A percentile compares a stretch with the other conserved stretches of the same genome.
Conservation (phyloP, 2,113 vertebrate genomes). For the Paradoxurus hermaphroditus region DNA sequence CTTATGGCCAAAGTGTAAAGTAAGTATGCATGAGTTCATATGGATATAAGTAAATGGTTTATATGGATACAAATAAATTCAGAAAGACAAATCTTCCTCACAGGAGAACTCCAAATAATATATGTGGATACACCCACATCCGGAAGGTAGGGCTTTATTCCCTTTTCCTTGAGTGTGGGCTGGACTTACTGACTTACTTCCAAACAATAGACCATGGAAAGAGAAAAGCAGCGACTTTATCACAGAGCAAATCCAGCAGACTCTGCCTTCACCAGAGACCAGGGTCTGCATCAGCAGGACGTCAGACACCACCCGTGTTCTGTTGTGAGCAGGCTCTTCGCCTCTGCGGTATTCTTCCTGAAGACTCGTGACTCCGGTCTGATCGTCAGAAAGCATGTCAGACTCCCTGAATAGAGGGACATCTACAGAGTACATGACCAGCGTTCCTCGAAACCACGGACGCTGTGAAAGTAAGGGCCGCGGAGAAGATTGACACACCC, state of each 20-base stretch:
- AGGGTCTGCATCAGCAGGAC: not conserved
- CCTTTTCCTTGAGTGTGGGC: not conserved
- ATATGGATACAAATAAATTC: not conserved
- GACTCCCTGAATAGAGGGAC: not conserved
- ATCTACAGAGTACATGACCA: not conserved
- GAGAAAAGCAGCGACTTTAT: not conserved
- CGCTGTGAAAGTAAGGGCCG: not conserved
- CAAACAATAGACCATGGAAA: not conserved
- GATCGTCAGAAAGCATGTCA: not conserved
- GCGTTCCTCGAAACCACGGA: not conserved
- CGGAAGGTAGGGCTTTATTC: accelerated
- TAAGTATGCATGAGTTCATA: not conserved
- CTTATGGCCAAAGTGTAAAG: not conserved
- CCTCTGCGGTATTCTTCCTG: not conserved
- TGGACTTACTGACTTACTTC: not conserved
- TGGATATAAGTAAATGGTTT: not conserved
- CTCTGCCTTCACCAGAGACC: accelerated
- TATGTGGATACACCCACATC: not conserved
- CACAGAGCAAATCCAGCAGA: not conserved
- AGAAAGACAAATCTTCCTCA: not conserved
- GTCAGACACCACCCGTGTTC: accelerated
- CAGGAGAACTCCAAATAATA: not conserved
- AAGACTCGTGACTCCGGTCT: accelerated
- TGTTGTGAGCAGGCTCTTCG: accelerated
- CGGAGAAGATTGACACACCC: not conserved